phyloP scores from a whole-genome alignment of 1,140 invertebrate species.

The Vanessa atalanta region DNA sequence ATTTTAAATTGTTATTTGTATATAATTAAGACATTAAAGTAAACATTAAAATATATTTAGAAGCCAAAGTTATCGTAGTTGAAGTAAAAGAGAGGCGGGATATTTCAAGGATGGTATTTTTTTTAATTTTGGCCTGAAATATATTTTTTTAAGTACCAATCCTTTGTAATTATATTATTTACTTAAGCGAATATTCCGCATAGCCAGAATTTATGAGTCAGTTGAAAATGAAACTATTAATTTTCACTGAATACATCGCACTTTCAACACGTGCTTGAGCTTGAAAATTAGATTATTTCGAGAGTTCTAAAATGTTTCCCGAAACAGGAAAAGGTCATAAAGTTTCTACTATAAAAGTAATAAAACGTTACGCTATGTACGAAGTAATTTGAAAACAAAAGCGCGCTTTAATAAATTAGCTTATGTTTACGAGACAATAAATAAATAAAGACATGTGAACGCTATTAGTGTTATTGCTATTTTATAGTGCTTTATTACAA shows the following conservation, averaged over 20 bases:
- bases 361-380: conserved; percentile 40
- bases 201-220: not conserved
- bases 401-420: conserved; percentile 62
- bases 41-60: too few relatives aligned
- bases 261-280: conserved; percentile 29
- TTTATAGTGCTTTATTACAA: conserved; percentile 55
- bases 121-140: too few relatives aligned
- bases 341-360: conserved; percentile 30
- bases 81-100: too few relatives aligned
- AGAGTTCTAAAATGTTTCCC: conserved; percentile 29
- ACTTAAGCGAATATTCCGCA: too few relatives aligned
- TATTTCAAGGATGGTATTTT: too few relatives aligned
- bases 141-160: too few relatives aligned
- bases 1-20: too few relatives aligned
- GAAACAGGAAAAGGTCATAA: conserved; percentile 16
- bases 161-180: too few relatives aligned
- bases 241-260: conserved; percentile 23
- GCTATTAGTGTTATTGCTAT: conserved; percentile 74
- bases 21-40: too few relatives aligned
- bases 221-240: conserved; percentile 12
- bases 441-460: conserved; percentile 74
- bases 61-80: too few relatives aligned
- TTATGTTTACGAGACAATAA: conserved; percentile 63
- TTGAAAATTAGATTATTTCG: conserved; percentile 27
- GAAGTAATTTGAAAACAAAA: conserved; percentile 63